phyloP scores from a whole-genome alignment of 92 coral and sea anemone genomes.

The Ricordea florida region DNA sequence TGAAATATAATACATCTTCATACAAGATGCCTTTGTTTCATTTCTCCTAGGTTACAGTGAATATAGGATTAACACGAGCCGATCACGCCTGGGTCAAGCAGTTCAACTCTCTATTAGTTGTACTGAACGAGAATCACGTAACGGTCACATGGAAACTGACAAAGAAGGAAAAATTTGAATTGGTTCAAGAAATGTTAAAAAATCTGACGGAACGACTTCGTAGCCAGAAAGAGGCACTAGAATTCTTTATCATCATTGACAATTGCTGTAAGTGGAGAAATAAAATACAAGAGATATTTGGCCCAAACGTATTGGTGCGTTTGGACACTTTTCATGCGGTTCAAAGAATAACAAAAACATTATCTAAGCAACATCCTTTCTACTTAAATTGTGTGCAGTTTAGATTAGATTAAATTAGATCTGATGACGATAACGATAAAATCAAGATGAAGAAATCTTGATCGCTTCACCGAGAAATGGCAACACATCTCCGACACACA shows the following conservation, averaged over 20 bases:
- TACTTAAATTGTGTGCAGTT: constrained; percentile 15
- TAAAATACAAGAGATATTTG: constrained; percentile 35
- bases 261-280: constrained; percentile 53
- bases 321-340: constrained; percentile 58
- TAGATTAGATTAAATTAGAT: not conserved
- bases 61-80: constrained; percentile 23
- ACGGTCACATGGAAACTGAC: constrained; percentile 49
- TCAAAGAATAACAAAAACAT: constrained; percentile 45
- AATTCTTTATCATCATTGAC: constrained; percentile 33
- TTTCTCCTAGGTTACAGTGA: constrained; percentile 24
- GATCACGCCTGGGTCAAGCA: constrained; percentile 39
- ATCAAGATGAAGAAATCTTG: constrained; percentile 13
- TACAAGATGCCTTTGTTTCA: too few species aligned
- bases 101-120: constrained; percentile 52
- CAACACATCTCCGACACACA: constrained; percentile 20
- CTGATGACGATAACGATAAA: constrained; percentile 29
- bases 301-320: constrained; percentile 14
- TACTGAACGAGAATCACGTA: constrained; percentile 45
- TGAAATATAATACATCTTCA: too few species aligned
- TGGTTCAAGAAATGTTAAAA: constrained; percentile 26
- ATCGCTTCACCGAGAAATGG: constrained; percentile 35
- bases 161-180: constrained; percentile 50
- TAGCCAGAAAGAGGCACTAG: constrained; percentile 7
- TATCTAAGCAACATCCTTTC: constrained; percentile 39
- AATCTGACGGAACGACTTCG: constrained; percentile 13